Evolutionary conservation across 2,888 invertebrate species (phyloP).

Genomic region (Agelastica alni): DNA sequence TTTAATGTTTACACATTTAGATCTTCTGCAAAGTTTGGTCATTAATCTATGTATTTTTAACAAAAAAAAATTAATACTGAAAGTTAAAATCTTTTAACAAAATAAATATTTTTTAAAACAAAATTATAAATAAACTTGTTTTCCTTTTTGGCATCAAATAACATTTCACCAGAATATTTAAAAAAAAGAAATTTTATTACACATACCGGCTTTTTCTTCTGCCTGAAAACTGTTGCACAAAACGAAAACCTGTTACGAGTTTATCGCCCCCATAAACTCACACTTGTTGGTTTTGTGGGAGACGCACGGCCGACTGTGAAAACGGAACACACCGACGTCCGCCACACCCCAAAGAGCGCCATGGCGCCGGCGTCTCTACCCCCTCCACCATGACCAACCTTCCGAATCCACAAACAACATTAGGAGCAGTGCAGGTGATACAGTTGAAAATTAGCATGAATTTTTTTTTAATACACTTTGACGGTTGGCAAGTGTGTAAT

Average conservation of each 20-base stretch:
- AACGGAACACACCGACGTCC: conserved; percentile 49
- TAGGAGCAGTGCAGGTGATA: conserved; percentile 40
- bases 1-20: too few species aligned
- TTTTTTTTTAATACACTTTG: conserved; percentile 28
- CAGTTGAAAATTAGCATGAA: conserved; percentile 32
- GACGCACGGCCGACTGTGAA: conserved; percentile 54
- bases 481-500: conserved; percentile 21
- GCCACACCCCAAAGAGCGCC: conserved; percentile 54
- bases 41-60: too few species aligned
- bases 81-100: too few species aligned
- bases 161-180: too few species aligned
- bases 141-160: too few species aligned
- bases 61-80: too few species aligned
- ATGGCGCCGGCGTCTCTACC: conserved; percentile 53
- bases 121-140: too few species aligned
- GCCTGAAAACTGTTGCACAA: conserved; percentile 25
- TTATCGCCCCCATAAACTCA: conserved; percentile 17
- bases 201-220: conserved; percentile 14
- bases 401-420: conserved; percentile 36
- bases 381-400: conserved; percentile 35
- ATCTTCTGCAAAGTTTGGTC: too few species aligned
- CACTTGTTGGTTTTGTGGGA: conserved; percentile 23
- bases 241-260: conserved; percentile 21
- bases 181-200: too few species aligned
- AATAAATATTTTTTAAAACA: too few species aligned